Base-by-base conservation (phyloP, 2,797 vertebrate species). In the Phataginus tetradactyla region DNA sequence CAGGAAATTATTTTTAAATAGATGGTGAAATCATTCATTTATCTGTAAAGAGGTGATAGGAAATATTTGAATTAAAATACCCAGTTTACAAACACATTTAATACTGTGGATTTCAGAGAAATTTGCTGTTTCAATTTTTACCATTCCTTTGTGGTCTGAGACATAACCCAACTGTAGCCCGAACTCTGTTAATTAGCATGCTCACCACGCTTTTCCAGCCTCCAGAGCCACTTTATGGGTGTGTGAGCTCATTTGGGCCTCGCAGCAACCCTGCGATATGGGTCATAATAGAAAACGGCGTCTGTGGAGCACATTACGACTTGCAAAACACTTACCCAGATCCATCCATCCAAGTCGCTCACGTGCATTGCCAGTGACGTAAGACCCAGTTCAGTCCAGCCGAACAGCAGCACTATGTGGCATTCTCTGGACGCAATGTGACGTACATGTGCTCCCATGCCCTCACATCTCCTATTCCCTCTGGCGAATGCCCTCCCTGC, bases 1-100 rank as follows among this genome's bases (percentile, higher is more conserved):
- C 49, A 90, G 63, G 29, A 89, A 75, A 91, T 90, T 39, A 71
- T 86, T 95, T 87, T 89, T 77, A 94, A 79, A 79, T 63, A 90
- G 59, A 96, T n/a, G 92, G 91, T 69, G 80, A 97, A 83, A 92
- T 94, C 18, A 29, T 90, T 94, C n/a, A 57, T 92, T 90, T 90
- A 87, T 95, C 69, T 79, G 39, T 74, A 78, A 92, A 93, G 39
- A 72, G 49, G 49, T 87, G 86, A 87, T 78, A 89, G 86, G 69
- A 93, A 90, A 39, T 61, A 84, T 90, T 94, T 84, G 84, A 83
- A 93, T 79, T 90, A 74, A 87, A 93, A 86, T 77, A 32, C 21
- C 32, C 49, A 49, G 34, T 51, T 83, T 90, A 61, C 27, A 68
- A 93, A 95, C 25, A 89, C n/a, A 59, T 74, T 84, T 90, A 86